Conservation (phyloP, 2,888 invertebrate species). For the Eupsilia transversa region DNA sequence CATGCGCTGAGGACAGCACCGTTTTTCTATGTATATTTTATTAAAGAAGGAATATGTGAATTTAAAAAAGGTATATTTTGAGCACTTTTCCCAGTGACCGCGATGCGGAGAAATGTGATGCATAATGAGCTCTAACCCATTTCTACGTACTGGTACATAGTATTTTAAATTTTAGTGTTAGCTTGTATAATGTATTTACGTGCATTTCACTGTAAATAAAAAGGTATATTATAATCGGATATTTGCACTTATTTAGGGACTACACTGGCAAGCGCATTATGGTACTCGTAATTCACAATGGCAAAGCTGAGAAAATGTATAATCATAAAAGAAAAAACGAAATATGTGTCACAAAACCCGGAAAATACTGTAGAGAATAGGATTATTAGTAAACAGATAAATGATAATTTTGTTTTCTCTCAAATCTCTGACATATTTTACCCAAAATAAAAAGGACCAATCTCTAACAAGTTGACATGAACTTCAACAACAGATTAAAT, state of each 20-base stretch:
- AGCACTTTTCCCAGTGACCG: not conserved
- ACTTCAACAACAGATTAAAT: constrained; percentile 17
- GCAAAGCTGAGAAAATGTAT: too few relatives aligned
- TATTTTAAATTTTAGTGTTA: not conserved
- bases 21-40: not conserved
- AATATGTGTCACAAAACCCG: not conserved
- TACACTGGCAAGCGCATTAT: not conserved
- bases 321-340: not conserved
- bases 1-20: not conserved
- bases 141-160: not conserved
- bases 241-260: not conserved
- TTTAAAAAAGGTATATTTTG: not conserved
- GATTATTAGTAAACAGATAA: not conserved
- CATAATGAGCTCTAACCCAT: not conserved
- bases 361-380: not conserved
- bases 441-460: not conserved
- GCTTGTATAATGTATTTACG: not conserved
- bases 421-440: not conserved
- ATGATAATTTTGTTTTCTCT: not conserved
- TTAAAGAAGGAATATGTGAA: not conserved
- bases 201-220: not conserved
- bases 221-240: not conserved
- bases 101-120: not conserved
- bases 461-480: not conserved
- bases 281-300: not conserved